phyloP scores from a whole-genome alignment of 1,140 invertebrate genomes.

The Drosophila asahinai region DNA sequence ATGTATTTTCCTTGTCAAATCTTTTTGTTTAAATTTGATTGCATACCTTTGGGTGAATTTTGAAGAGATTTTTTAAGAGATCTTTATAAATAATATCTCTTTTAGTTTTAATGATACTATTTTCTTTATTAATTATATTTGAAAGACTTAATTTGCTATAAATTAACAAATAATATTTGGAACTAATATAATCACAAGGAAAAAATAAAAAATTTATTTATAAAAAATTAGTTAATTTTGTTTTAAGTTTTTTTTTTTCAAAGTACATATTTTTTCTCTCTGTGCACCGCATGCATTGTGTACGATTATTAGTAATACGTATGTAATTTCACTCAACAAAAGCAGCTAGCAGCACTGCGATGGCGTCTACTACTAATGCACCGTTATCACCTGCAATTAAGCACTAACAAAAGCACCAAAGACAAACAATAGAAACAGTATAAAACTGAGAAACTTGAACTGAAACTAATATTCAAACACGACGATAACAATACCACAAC shows the following conservation, averaged over 20 bases:
- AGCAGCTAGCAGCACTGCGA: slow-evolving; percentile 36
- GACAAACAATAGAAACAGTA: slow-evolving; percentile 9
- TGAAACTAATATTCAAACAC: slow-evolving; percentile 1
- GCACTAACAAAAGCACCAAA: slow-evolving; percentile 45
- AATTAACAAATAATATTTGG: too few species aligned
- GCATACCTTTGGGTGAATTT: too few species aligned
- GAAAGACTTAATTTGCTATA: too few species aligned
- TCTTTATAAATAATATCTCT: too few species aligned
- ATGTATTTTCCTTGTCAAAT: too few species aligned
- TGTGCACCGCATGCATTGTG: slow-evolving; percentile 28
- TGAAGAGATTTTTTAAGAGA: too few species aligned
- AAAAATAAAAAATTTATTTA: too few species aligned
- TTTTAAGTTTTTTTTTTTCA: neutral
- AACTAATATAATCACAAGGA: too few species aligned
- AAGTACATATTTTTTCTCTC: neutral
- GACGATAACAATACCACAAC: slow-evolving; percentile 12
- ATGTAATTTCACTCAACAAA: slow-evolving; percentile 29
- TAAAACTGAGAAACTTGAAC: neutral
- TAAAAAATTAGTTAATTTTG: too few species aligned
- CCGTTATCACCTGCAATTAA: slow-evolving; percentile 48
- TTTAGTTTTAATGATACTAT: too few species aligned
- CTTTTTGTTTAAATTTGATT: too few species aligned
- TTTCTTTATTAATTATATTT: too few species aligned
- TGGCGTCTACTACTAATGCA: slow-evolving; percentile 50
- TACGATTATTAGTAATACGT: slow-evolving; percentile 39